These are phyloP conservation scores for Caranx ignobilis DNA, from an alignment of 2,113 vertebrate species.

Conservation along the genomic window DNA sequence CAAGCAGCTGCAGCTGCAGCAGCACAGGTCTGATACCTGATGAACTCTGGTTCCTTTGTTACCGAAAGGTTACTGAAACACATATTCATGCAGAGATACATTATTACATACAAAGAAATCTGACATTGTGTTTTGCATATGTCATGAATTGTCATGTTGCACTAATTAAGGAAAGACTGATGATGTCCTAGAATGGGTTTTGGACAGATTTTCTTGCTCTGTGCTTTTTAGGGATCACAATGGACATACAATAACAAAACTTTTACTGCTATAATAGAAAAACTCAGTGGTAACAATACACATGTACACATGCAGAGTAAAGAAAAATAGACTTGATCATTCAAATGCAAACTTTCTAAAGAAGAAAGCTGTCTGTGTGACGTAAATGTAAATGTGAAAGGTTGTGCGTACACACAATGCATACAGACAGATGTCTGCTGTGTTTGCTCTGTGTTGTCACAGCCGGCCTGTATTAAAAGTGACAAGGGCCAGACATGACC, in stretches of 20 bases:
- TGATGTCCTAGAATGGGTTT: not conserved
- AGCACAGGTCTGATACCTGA: not conserved
- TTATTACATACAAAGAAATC: not conserved
- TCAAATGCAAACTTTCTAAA: not conserved
- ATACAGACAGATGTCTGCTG: constrained; percentile 5
- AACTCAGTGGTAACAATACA: not conserved
- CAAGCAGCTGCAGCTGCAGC: not conserved
- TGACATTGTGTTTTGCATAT: not conserved
- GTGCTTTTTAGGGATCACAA: not conserved
- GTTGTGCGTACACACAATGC: constrained; percentile 5
- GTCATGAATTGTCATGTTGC: not conserved
- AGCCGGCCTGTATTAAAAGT: constrained; percentile 83
- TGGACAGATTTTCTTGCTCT: not conserved
- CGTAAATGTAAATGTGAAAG: constrained; percentile 14
- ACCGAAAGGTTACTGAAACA: not conserved
- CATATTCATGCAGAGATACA: not conserved
- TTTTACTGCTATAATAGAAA: not conserved
- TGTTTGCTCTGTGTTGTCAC: constrained; percentile 82
- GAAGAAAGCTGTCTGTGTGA: not conserved
- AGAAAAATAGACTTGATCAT: not conserved
- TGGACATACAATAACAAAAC: not conserved
- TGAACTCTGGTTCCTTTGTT: not conserved
- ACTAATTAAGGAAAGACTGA: not conserved
- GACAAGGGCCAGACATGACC: constrained; percentile 83
- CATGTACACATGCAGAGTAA: not conserved